Conservation (phyloP, 2,888 invertebrate genomes). For the Drosophila austrosaltans region DNA sequence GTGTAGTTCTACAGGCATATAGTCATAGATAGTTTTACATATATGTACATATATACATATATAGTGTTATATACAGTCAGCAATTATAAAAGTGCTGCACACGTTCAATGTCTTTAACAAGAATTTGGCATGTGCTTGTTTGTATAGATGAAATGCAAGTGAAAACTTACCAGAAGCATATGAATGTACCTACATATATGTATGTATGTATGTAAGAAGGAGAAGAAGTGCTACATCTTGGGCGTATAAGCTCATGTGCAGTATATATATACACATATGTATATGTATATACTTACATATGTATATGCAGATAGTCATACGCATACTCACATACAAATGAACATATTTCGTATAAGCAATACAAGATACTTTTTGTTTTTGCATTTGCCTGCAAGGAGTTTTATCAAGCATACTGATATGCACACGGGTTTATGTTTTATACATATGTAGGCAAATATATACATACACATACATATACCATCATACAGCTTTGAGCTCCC, state of each 20-base stretch:
- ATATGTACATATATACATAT: neutral
- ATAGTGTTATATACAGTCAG: constrained; percentile 4
- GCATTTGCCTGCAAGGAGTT: constrained; percentile 1
- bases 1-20: neutral
- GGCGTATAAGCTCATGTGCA: neutral
- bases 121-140: constrained; percentile 12
- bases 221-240: constrained; percentile 15
- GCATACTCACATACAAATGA: constrained; percentile 5
- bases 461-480: neutral
- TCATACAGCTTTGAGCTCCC: neutral
- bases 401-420: constrained; percentile 2
- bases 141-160: constrained; percentile 3
- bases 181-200: neutral
- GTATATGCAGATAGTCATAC: neutral
- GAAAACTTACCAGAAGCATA: neutral
- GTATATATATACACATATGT: neutral
- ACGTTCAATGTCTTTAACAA: constrained; percentile 12
- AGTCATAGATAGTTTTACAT: neutral
- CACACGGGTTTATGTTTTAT: neutral
- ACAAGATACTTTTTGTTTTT: constrained; percentile 7
- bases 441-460: neutral
- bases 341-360: neutral
- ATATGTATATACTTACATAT: neutral
- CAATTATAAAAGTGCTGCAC: constrained; percentile 12
- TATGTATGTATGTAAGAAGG: neutral